Evolutionary conservation across 2,797 vertebrate genomes (phyloP).

Genomic region (Dendrocincla fuliginosa): DNA sequence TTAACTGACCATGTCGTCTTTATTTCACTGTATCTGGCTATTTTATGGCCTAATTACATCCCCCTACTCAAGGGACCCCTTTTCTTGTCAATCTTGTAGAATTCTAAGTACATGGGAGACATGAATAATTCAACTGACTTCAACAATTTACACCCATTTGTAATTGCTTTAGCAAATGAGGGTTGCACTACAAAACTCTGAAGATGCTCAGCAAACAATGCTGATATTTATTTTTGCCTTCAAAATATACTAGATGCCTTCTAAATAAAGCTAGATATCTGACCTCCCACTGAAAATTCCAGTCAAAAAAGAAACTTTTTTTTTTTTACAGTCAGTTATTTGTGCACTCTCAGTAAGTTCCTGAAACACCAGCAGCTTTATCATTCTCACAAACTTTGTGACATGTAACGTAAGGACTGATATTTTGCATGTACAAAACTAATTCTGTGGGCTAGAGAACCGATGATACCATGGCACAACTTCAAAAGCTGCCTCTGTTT

Average conservation of each 20-base stretch:
- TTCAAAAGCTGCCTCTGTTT: background rate
- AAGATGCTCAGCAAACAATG: background rate
- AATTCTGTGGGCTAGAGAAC: background rate
- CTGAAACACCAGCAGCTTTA: background rate
- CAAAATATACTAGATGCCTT: background rate
- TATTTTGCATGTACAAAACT: background rate
- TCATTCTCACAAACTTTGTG: background rate
- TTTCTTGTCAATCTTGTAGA: background rate
- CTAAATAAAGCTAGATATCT: background rate
- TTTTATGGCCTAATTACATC: conserved; percentile 4
- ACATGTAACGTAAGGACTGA: background rate
- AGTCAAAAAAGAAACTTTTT: background rate
- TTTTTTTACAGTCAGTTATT: background rate
- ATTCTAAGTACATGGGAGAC: background rate
- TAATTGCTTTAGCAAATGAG: background rate
- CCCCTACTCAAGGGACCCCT: background rate
- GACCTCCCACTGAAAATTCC: background rate
- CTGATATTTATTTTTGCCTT: background rate
- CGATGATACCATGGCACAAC: background rate
- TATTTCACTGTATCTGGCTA: background rate
- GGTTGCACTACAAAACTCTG: background rate
- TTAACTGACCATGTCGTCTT: background rate
- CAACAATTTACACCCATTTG: background rate
- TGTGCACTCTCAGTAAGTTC: background rate
- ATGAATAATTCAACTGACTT: conserved; percentile 21